Evolutionary conservation across 2,113 vertebrate genomes (phyloP), one percentile per base, ranked within the genome.

Genomic region (Chitala chitala): DNA sequence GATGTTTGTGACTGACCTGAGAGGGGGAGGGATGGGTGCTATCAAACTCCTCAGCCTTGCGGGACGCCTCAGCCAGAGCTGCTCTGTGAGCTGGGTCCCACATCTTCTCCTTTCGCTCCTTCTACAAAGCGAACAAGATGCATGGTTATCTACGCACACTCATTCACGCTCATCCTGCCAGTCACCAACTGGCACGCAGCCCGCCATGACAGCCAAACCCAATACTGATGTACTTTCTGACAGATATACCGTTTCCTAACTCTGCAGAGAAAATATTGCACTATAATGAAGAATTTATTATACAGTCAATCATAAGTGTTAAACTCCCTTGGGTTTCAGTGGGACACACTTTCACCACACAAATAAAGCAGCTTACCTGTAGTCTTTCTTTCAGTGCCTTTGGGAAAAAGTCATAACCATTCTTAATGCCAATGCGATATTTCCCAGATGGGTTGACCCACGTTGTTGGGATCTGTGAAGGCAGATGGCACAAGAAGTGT

Each of bases 371-470:
- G 26, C 55, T 88, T 89, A 99, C 96, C 94, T 98, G 97, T 83
- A 99, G 94, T 81, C 97, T 94, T 82, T 99, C 97, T 83, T 95
- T 97, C 17, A 99, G 93, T 78, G 93, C 94, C 89, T 99, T 99
- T 71, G 97, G 97, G 81, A 98, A 99, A 82, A 99, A 96, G 80
- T 99, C 96, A 54, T 94, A 98, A 17, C 94, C 96, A 84, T 98
- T 98, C 92, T 99, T 99, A 84, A 98, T 90, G 85, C 97, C 97
- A 79, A 99, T 92, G 84, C 94, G 95, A 75, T 94, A 99, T 83
- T 89, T 96, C 82, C 93, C 94, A 69, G 94, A 93, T 78, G 97
- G 97, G 86, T 98, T 99, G 85, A 89, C 89, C 97, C 97, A 99
- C 51, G 80, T 83, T 31, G 80, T 59, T 77, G 95, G 94, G 83